Conservation (phyloP, 2,113 vertebrate species). For the Brienomyrus longianalis region DNA sequence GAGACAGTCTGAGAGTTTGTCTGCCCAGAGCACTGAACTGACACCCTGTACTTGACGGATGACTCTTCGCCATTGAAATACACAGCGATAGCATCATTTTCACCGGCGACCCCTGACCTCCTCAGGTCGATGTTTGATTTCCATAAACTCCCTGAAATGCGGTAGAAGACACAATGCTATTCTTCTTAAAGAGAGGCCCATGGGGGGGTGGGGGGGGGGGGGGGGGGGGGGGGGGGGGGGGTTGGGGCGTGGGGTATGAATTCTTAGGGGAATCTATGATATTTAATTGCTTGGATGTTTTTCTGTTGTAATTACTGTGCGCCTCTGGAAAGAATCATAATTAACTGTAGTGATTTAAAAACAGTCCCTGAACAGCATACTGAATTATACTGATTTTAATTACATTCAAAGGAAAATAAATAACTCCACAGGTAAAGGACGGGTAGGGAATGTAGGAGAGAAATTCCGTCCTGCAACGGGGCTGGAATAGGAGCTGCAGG, state of each 20-base stretch:
- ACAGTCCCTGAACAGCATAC: background rate
- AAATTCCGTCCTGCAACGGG: background rate
- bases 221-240: background rate
- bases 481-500: background rate
- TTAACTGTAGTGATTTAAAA: too few species aligned
- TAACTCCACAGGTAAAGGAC: background rate
- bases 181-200: background rate
- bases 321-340: too few species aligned
- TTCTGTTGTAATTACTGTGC: background rate
- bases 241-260: background rate
- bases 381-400: background rate
- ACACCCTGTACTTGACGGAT: slow-evolving; percentile 17
- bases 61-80: slow-evolving; percentile 8
- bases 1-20: background rate
- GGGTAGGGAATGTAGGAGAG: background rate
- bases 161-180: background rate
- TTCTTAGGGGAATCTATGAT: background rate
- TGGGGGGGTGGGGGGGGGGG: background rate
- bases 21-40: background rate
- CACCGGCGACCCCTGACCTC: background rate
- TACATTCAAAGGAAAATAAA: background rate
- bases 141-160: slow-evolving; percentile 24
- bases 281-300: background rate
- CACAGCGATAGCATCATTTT: background rate
- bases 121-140: slow-evolving; percentile 17